Conservation (phyloP, 2,888 invertebrate genomes). For the Stenchaetothrips biformis region DNA sequence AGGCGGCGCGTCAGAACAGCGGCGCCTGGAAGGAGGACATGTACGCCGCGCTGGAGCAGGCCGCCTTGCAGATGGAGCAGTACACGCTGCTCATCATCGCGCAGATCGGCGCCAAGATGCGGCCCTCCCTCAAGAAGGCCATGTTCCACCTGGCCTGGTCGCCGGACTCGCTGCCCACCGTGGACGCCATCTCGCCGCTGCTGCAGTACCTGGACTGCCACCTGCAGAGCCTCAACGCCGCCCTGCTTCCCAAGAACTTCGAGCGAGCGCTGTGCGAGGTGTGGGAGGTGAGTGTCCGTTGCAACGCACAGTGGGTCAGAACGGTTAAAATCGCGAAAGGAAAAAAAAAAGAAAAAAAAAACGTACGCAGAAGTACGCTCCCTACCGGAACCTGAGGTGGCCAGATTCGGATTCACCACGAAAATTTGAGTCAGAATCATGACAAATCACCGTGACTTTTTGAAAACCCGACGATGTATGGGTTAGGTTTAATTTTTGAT, state of each 20-base stretch:
- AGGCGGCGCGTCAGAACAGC: conserved; percentile 37
- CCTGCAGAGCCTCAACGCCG: conserved; percentile 75
- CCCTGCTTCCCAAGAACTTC: conserved; percentile 82
- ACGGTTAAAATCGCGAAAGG: too few species aligned
- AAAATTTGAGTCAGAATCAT: too few species aligned
- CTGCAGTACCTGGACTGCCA: conserved; percentile 86
- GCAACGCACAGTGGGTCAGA: too few species aligned
- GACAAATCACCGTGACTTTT: too few species aligned
- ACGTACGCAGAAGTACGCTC: too few species aligned
- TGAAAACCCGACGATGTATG: too few species aligned
- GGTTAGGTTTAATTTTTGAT: too few species aligned
- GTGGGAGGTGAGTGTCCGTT: conserved; percentile 37
- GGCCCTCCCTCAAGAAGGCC: conserved; percentile 79
- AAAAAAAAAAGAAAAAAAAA: too few species aligned
- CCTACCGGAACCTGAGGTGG: too few species aligned
- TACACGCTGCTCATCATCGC: conserved; percentile 53
- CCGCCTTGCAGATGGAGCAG: conserved; percentile 50
- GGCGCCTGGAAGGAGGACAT: conserved; percentile 45
- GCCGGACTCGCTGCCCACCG: conserved; percentile 84
- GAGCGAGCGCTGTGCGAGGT: conserved; percentile 67
- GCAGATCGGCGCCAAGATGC: conserved; percentile 53
- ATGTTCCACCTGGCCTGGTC: conserved; percentile 97
- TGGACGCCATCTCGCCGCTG: conserved; percentile 84
- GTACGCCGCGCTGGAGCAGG: conserved; percentile 47
- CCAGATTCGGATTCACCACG: too few species aligned